These are phyloP conservation scores for Tigriopus californicus DNA, from an alignment of 2,888 invertebrate genomes.

Conservation along the genomic window DNA sequence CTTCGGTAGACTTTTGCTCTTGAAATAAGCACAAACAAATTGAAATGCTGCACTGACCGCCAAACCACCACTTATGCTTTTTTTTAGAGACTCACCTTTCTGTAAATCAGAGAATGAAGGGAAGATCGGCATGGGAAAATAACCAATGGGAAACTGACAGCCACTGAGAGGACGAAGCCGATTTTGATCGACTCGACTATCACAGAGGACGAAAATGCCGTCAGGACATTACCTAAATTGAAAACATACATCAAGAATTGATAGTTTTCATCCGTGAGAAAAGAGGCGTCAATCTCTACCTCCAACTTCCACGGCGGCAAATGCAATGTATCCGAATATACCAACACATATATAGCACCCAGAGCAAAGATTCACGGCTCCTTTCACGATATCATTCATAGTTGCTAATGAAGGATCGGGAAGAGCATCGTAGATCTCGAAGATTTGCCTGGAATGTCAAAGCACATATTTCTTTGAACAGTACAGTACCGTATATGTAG, in stretches of 20 bases:
- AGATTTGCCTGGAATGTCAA: conserved; percentile 45
- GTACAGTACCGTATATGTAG: too few species aligned
- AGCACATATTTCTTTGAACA: not conserved
- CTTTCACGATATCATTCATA: conserved; percentile 67
- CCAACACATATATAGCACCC: conserved; percentile 76
- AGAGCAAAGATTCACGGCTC: conserved; percentile 79
- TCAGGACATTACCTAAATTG: conserved; percentile 62
- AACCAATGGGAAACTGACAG: conserved; percentile 87
- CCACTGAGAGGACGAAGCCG: conserved; percentile 81
- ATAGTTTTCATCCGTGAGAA: too few species aligned
- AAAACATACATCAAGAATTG: too few species aligned
- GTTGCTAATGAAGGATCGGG: conserved; percentile 69
- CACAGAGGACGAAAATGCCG: conserved; percentile 60
- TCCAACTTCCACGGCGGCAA: conserved; percentile 52
- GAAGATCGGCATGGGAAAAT: conserved; percentile 91
- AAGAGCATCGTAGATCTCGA: conserved; percentile 73
- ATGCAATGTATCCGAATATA: conserved; percentile 79
- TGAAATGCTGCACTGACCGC: too few species aligned
- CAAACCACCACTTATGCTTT: too few species aligned
- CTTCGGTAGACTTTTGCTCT: too few species aligned
- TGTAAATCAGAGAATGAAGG: conserved; percentile 70
- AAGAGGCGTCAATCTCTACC: conserved; percentile 30
- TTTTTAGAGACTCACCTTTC: conserved; percentile 39
- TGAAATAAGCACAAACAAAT: too few species aligned
- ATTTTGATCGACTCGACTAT: conserved; percentile 68